These are phyloP conservation scores for Diachasmimorpha longicaudata DNA, from an alignment of 1,140 invertebrate genomes.

Conservation along the genomic window DNA sequence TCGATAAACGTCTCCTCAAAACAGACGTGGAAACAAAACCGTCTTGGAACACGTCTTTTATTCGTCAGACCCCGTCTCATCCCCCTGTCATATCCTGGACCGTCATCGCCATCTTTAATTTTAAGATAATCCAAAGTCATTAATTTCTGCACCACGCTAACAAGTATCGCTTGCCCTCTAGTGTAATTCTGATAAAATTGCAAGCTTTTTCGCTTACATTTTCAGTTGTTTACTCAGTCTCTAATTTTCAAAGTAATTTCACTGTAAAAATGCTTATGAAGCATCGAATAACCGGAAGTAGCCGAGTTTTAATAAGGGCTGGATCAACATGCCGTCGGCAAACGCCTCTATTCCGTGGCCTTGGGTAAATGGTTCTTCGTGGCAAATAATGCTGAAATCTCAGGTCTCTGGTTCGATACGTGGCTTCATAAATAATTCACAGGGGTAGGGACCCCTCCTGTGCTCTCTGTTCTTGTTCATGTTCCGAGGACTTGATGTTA, in stretches of 20 bases:
- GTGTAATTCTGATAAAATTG: not conserved
- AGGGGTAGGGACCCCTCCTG: not conserved
- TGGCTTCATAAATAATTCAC: constrained; percentile 55
- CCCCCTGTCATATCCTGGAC: too few species aligned
- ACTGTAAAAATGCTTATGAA: not conserved
- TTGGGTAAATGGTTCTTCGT: constrained; percentile 29
- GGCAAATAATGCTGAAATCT: constrained; percentile 49
- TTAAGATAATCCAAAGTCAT: too few species aligned
- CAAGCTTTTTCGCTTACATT: not conserved
- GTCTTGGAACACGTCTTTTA: too few species aligned
- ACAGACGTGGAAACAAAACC: too few species aligned
- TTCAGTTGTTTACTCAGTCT: not conserved
- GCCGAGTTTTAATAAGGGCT: not conserved
- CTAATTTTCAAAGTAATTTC: not conserved
- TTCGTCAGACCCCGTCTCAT: too few species aligned
- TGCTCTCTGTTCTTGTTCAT: too few species aligned
- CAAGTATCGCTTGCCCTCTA: too few species aligned
- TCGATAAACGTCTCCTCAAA: too few species aligned
- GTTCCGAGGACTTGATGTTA: not conserved
- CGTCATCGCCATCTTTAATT: too few species aligned
- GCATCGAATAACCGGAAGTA: not conserved
- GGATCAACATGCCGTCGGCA: constrained; percentile 19
- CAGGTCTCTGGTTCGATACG: constrained; percentile 48
- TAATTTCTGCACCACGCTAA: too few species aligned
- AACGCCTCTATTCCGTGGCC: constrained; percentile 16